Base-by-base conservation (phyloP, 2,888 invertebrate species). In the Dioctria linearis region DNA sequence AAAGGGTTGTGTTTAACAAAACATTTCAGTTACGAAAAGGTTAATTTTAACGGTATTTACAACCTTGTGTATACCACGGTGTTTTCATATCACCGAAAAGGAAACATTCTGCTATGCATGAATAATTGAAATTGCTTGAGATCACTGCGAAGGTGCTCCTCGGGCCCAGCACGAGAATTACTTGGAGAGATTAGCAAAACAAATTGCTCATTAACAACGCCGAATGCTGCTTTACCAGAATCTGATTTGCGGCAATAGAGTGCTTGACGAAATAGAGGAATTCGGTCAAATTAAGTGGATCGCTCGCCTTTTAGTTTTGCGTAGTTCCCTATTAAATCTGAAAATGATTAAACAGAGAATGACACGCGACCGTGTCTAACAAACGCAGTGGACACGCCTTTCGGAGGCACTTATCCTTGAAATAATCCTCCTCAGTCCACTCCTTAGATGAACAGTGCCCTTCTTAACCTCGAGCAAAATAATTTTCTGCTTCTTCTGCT, bases 11-110 rank as follows among this genome's bases (percentile, higher is more conserved):
- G 63, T 39, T 63, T 63, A 37, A 63, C 63, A 63, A 63, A 63
- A 63, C 63, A 63, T 63, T 63, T 63, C 37, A 63, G 63, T 63
- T 63, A 37, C 63, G 39, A 63, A 63, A 63, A 63, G 63, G 63
- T 63, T 63, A 63, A 63, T 63, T 63, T 63, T 63, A 63, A 63
- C 11, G 39, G 63, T 63, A 63, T 63, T 39, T 63, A 63, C 63
- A 63, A 63, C 63, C 37, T 11, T 37, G 63, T 63, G 40, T 63
- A 39, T 37, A 37, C 63, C 40, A 40, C 39, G 39, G 39, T 13
- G 11, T 51, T 25, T 25, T 25, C 25, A 63, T 63, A 63, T 63
- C 8, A 63, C 63, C 63, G 63, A 39, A 63, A 39, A 37, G 63
- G 63, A 40, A 39, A 39, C 61, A 39, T 63, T 63, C 40, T 63